A percentile compares a stretch with the other conserved stretches of the same genome.
phyloP scores from a whole-genome alignment of 2,888 invertebrate genomes.

The Chloromyia formosa region DNA sequence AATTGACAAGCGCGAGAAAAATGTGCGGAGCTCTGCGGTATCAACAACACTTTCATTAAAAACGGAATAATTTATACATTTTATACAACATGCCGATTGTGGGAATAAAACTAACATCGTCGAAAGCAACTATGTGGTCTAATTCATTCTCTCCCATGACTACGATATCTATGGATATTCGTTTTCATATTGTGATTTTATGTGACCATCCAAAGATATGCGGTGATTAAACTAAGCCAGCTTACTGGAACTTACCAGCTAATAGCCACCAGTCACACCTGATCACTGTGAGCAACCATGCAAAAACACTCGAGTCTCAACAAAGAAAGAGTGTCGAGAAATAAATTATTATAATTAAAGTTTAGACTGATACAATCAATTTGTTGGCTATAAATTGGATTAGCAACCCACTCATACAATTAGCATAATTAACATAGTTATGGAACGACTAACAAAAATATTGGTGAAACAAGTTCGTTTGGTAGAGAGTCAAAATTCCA shows the following conservation, averaged over 20 bases:
- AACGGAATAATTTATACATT: too few species aligned
- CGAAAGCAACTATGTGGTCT: too few species aligned
- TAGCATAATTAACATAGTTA: constrained; percentile 19
- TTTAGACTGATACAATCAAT: constrained; percentile 29
- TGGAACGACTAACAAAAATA: constrained; percentile 3
- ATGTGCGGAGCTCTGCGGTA: too few species aligned
- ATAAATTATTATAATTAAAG: constrained; percentile 36
- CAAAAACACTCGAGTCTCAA: neutral
- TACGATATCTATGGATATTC: constrained; percentile 9
- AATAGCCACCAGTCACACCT: neutral
- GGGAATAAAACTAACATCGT: too few species aligned
- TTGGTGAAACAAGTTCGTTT: constrained; percentile 11
- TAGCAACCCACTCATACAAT: constrained; percentile 32
- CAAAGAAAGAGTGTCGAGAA: constrained; percentile 11
- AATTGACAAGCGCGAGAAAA: too few species aligned
- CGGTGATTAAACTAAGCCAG: neutral
- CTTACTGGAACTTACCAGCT: neutral
- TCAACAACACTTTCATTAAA: too few species aligned
- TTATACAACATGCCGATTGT: too few species aligned
- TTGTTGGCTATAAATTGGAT: constrained; percentile 31
- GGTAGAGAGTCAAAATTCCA: neutral
- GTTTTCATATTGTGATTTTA: neutral
- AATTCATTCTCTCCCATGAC: neutral
- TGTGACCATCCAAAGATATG: neutral
- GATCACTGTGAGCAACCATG: neutral